A percentile compares a stretch with the other conserved stretches of the same genome.
phyloP scores from a whole-genome alignment of 2,888 invertebrate genomes.

The Crepidodera aurea region DNA sequence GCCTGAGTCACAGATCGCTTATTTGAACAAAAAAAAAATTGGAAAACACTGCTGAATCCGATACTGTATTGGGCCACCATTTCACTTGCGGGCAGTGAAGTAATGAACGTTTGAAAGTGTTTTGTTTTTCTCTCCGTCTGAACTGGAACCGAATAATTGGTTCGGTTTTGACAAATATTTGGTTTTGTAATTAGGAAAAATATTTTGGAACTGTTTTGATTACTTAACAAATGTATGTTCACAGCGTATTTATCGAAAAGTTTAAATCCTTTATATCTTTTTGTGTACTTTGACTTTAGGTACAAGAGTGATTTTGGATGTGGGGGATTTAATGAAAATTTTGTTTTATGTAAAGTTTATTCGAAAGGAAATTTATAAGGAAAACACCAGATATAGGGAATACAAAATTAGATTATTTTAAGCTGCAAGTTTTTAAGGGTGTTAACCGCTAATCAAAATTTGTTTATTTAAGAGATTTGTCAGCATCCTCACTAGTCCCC shows the following conservation, averaged over 20 bases:
- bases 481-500: too few species aligned
- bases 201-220: constrained; percentile 5
- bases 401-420: too few species aligned
- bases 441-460: too few species aligned
- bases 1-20: too few species aligned
- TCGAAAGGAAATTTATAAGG: background rate
- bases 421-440: too few species aligned
- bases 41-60: too few species aligned
- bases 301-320: background rate
- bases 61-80: too few species aligned
- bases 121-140: constrained; percentile 9
- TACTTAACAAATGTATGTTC: background rate
- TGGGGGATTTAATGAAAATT: background rate
- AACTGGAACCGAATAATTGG: constrained; percentile 10
- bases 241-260: background rate
- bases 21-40: too few species aligned
- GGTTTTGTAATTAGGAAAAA: constrained; percentile 16
- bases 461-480: too few species aligned
- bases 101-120: constrained; percentile 6
- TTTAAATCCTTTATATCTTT: constrained; percentile 1
- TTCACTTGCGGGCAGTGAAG: background rate
- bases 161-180: constrained; percentile 11
- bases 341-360: background rate
- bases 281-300: constrained; percentile 10
- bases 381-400: too few species aligned